Base-by-base conservation (phyloP, 2,113 vertebrate genomes). In the Semicossyphus pulcher region DNA sequence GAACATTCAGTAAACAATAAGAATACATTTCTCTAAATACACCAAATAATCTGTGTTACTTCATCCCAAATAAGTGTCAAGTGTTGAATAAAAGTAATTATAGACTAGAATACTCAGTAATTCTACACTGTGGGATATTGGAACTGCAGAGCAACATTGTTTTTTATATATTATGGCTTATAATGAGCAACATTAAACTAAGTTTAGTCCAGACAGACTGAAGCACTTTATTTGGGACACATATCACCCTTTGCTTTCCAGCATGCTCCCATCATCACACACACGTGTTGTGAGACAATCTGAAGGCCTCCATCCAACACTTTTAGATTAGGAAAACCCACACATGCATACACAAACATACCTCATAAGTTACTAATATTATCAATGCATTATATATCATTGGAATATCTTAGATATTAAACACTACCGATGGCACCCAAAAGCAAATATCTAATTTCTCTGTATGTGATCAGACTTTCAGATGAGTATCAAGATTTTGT, bases 201-300 rank as follows among this genome's bases (percentile, higher is more conserved):
- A n/a, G 16, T n/a, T 42, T n/a, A 7, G 18, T 18, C 15, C 10
- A 39, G 37, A 39, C 52, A 56, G 37, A 54, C 23, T 18, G 28
- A 52, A 36, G 31, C 63, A 51, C 10, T 48, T 49, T 34, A 16
- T 65, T 62, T 62, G 47, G n/a, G 16, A n/a, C n/a, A n/a, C n/a
- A n/a, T n/a, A n/a, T n/a, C n/a, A n/a, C n/a, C n/a, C n/a, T n/a
- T n/a, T n/a, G n/a, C n/a, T n/a, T n/a, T n/a, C n/a, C n/a, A n/a
- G n/a, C n/a, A 68, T 37, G 18, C 65, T 56, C 12, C 8, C 12
- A 2, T 47, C 32, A 74, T 74, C 54, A 65, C 23, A 47, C 53
- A 60, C n/a, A n/a, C 69, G 1, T 10, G 28, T 54, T 23, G 16
- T 0, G 1, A 72, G 49, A 84, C 57, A 49, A 36, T 52, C 21